Evolutionary conservation across 1,140 invertebrate genomes (phyloP), one percentile per base, ranked within the genome.

Genomic region (Mactra quadrangularis): DNA sequence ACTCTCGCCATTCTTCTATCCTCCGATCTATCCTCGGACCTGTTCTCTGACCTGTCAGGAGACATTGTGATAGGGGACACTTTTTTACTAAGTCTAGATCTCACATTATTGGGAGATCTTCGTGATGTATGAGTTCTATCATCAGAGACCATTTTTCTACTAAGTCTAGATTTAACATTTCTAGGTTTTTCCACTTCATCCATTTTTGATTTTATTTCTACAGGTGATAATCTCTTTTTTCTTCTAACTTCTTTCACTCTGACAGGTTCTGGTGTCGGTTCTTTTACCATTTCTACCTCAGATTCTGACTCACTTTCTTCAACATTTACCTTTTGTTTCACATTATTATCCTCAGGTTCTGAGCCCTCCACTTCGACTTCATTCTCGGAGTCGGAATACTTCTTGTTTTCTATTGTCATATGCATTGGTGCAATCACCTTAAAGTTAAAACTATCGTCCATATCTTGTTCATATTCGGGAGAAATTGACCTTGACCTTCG

Each of bases 401-500:
- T 25, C 19, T 84, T 75, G 27, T 74, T 82, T 45, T 82, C 70
- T 64, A 75, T 72, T 9, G 70, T 82, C 79, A 82, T 81, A 31
- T 81, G 77, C 60, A 81, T 81, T 17, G 77, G 77, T 31, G 50
- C 25, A 3, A 81, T 60, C 6, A 68, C 47, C 45, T 72, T 82
- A 19, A 55, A 52, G 41, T 74, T 53, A 22, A 60, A 50, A 52
- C 50, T 57, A 3, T 19, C 22, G 27, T 47, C 57, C 35, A 55
- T 15, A 19, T 72, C 27, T 38, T 31, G 38, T 17, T 66, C 71
- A 22, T 41, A 25, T 15, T 66, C 47, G 19, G 53, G 70, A n/a
- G 71, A 75, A 9, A 64, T 27, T 25, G 70, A 68, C 52, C 70
- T 55, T 38, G 70, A 83, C 47, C 29, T 60, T 47, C 57, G 47